Base-by-base conservation (phyloP, 2,113 vertebrate genomes). In the Clinocottus analis region DNA sequence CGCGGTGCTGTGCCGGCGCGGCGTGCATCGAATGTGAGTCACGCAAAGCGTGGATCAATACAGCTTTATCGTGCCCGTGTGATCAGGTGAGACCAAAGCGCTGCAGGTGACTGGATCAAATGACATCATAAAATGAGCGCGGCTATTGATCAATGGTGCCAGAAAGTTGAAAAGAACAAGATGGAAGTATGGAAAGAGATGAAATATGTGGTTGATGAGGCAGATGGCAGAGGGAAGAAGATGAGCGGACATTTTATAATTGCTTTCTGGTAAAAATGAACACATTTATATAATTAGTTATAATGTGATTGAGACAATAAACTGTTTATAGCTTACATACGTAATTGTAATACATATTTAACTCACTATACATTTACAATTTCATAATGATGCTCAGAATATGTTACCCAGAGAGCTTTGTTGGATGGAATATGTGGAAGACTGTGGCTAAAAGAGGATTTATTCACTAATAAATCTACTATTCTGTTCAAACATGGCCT, bases 41-140 rank as follows among this genome's bases (percentile, higher is more conserved):
- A 79, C 58, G 56, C 43, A 3, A n/a, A n/a, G 75, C 43, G 4
- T n/a, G 25, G 89, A 87, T 94, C 90, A 58, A 92, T 94, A 59
- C 29, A 8, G 67, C 59, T 91, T 91, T 73, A 93, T 92, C 85
- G 87, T 84, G 80, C 68, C 68, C 31, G 69, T 75, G 89, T 87
- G 89, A 92, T 91, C 92, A 86, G 88, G 91, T 92, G 88, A 91
- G 92, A 74, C 58, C 55, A 66, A 55, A 3, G 61, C 75, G 9
- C 90, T 59, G 90, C 89, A 82, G 92, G 91, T 89, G 92, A 89
- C 72, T 59, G 82, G 89, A 93, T 93, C 88, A 93, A 93, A 90
- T 90, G 87, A 90, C 90, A 92, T 91, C 88, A 93, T 93, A 93
- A 93, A 94, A 89, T 59, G 65, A 84, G 77, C 85, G 70, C 64